These are phyloP conservation scores for Agraylea sexmaculata DNA, from an alignment of 1,140 invertebrate genomes.

Conservation along the genomic window DNA sequence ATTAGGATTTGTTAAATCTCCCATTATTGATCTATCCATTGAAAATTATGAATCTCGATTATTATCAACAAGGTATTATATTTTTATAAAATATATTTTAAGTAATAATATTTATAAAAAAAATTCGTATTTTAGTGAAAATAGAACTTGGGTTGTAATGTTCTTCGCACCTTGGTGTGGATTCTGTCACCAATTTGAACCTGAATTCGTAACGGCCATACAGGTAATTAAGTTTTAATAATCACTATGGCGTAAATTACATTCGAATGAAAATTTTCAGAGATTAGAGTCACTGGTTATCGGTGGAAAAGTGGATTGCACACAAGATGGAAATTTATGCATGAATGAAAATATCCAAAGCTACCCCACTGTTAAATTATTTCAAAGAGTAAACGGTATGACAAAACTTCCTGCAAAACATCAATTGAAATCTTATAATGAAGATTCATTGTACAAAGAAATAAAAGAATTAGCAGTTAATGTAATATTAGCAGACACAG, in stretches of 20 bases:
- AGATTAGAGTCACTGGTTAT: conserved; percentile 15
- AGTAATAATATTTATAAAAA: neutral
- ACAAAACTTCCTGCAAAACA: conserved; percentile 5
- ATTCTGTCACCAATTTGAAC: conserved; percentile 57
- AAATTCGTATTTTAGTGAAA: conserved; percentile 12
- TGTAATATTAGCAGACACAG: too few species aligned
- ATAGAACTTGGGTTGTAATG: conserved; percentile 52
- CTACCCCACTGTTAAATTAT: conserved; percentile 20
- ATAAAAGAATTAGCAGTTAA: too few species aligned
- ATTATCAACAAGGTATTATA: conserved; percentile 26
- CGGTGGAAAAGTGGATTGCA: conserved; percentile 19
- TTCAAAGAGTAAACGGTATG: conserved; percentile 17
- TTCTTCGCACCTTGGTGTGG: conserved; percentile 70
- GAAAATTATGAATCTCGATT: conserved; percentile 25
- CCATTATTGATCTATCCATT: conserved; percentile 26
- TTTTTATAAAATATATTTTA: neutral
- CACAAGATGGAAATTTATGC: conserved; percentile 17
- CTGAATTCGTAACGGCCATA: conserved; percentile 54
- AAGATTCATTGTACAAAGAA: neutral
- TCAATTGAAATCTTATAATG: neutral
- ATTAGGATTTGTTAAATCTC: conserved; percentile 15
- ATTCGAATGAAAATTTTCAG: conserved; percentile 10
- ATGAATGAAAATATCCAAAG: conserved; percentile 12
- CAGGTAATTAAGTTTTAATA: conserved; percentile 35
- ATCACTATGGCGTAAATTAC: conserved; percentile 2